Evolutionary conservation across 2,797 vertebrate genomes (phyloP).

Genomic region (Orientallactaga sibirica): DNA sequence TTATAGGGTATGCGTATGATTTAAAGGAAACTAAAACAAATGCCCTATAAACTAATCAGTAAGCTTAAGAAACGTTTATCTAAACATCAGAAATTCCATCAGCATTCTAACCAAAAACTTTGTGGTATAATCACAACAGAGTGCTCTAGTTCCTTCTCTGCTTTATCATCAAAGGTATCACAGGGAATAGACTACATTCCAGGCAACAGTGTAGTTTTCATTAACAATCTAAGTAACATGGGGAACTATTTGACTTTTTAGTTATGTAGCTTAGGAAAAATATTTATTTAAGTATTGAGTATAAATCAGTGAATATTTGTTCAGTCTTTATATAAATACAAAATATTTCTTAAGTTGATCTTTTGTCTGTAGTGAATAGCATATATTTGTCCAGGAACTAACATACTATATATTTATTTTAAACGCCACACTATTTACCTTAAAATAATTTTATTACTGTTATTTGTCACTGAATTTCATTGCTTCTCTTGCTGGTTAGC

Average conservation of each 20-base stretch:
- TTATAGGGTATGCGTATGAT: background rate
- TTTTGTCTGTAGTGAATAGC: background rate
- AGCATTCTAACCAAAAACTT: background rate
- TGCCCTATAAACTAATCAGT: background rate
- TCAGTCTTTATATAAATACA: background rate
- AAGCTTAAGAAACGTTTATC: slow-evolving; percentile 30
- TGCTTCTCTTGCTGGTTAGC: background rate
- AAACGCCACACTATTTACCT: slow-evolving; percentile 5
- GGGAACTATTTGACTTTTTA: background rate
- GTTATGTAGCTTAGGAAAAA: background rate
- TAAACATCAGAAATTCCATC: slow-evolving; percentile 46
- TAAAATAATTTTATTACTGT: background rate
- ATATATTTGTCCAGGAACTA: slow-evolving; percentile 10
- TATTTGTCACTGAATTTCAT: slow-evolving; percentile 4
- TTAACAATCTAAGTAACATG: slow-evolving; percentile 16
- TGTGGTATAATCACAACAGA: background rate
- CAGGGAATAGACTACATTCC: slow-evolving; percentile 35
- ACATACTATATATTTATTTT: slow-evolving; percentile 8
- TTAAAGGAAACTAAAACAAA: slow-evolving; percentile 50
- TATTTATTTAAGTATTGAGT: background rate
- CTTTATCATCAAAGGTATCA: slow-evolving; percentile 6
- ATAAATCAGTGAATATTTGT: slow-evolving; percentile 5
- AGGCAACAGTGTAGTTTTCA: slow-evolving; percentile 37
- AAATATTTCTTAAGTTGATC: slow-evolving; percentile 38
- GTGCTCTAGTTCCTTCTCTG: background rate